Percentiles rank a stretch among this genome's conserved stretches.
Conservation (phyloP, 2,888 invertebrate genomes). For the Frankliniella intonsa region DNA sequence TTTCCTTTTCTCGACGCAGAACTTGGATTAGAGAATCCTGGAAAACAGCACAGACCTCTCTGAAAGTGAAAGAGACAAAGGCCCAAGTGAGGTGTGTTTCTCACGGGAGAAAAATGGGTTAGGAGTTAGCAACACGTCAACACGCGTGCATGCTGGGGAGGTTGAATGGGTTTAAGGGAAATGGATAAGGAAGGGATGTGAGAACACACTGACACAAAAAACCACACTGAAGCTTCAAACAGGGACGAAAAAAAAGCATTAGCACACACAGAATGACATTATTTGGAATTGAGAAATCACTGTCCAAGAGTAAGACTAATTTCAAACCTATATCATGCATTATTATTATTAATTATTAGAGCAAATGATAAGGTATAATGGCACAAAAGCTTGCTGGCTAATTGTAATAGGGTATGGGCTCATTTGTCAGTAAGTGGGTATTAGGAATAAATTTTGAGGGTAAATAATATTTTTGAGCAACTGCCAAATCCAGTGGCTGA, state of each 20-base stretch:
- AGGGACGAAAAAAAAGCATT: slow-evolving; percentile 27
- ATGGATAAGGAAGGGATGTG: slow-evolving; percentile 18
- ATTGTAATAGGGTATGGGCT: no score
- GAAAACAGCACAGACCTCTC: slow-evolving; percentile 82
- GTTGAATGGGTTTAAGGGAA: slow-evolving; percentile 31
- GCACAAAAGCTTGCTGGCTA: no score
- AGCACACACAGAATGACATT: no score
- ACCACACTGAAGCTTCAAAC: slow-evolving; percentile 13
- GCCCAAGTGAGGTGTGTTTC: slow-evolving; percentile 45
- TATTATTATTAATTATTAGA: no score
- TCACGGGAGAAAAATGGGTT: slow-evolving; percentile 19
- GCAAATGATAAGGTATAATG: no score
- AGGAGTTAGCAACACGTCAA: slow-evolving; percentile 27
- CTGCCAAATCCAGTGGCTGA: no score
- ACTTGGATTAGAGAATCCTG: slow-evolving; percentile 73
- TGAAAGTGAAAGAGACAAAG: slow-evolving; percentile 60
- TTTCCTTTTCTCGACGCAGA: slow-evolving; percentile 70
- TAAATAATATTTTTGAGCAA: no score
- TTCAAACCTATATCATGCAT: no score
- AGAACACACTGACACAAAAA: slow-evolving; percentile 31
- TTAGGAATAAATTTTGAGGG: no score
- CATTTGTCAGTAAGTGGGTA: no score
- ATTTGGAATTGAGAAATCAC: no score
- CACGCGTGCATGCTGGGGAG: slow-evolving; percentile 26
- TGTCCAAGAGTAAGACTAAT: no score